Evolutionary conservation across 2,888 invertebrate species (phyloP), one percentile per base, ranked within the genome.

Genomic region (Nebria brevicollis): DNA sequence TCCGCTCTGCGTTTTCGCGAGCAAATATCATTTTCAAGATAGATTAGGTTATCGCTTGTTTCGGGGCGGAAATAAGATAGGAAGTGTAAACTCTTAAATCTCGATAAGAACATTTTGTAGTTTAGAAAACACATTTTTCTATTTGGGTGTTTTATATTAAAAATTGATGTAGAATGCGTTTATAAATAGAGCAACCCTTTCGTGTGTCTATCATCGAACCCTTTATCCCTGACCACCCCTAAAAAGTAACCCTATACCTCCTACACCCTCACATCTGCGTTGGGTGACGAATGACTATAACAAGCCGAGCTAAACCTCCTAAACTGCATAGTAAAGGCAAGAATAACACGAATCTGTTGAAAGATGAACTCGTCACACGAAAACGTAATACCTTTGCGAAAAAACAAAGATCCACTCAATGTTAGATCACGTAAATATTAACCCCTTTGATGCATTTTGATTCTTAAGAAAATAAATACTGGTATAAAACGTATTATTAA

Each of bases 1-100:
- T 15, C 85, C 87, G 87, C 86, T 87, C 87, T 87, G 87, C 34
- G 86, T 87, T 87, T 86, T 85, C 86, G 86, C 86, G 86, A 85
- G 86, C 85, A 88, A 88, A 88, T 88, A 88, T 85, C 87, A 84
- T 86, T 54, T 54, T 54, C 85, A 86, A 82, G 83, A 83, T 42
- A 42, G 41, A 41, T 84, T 34, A 76, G 68, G 79, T 72, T 82
- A 83, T 84, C 83, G 83, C 81, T 54, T 54, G 54, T 54, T 54
- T 54, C 8, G 82, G 84, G 83, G 85, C 85, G 86, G 85, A 86
- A 85, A 85, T 84, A 66, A 77, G 85, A 85, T 85, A 84, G 83
- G 82, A 72, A 81, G 82, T 83, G 82, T 82, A 83, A 83, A 84
- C 83, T 83, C 83, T 81, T 78, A 83, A 76, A 42, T 54, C 54